Base-by-base conservation (phyloP, 2,797 vertebrate species). In the Syngnathus rostellatus region DNA sequence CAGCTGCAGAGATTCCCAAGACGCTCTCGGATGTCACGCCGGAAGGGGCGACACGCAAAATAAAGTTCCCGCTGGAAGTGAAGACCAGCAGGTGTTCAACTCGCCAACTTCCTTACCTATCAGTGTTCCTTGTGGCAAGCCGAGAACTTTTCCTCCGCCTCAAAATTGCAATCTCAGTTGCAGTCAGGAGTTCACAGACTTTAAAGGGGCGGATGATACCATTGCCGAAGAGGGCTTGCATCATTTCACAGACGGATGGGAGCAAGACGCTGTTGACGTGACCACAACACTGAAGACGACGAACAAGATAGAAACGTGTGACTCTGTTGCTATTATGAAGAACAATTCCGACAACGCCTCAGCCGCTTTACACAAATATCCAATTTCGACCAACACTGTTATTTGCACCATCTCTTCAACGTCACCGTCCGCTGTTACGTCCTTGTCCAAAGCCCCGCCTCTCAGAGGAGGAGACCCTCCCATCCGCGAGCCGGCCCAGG, bases 101-200 rank as follows among this genome's bases (percentile, higher is more conserved):
- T 72, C 25, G 53, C 48, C 63, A 53, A 50, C 69, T 62, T 75
- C 82, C 65, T 64, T 73, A 54, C 68, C 83, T 70, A 64, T 85
- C 70, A 71, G 77, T 73, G 87, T 83, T 81, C 78, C 72, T 19
- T 69, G 73, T 55, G 77, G 71, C 67, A 79, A 81, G 73, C 76
- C 81, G 14, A 81, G 85, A 68, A 79, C 76, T 55, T 75, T 70
- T n/a, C 54, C 64, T 59, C 73, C 71, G 23, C 55, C 63, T 60
- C 73, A 59, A 12, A 77, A 76, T 65, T 83, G 77, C 69, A 70
- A 75, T 2, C 81, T 90, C 73, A 87, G 85, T 19, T 54, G 81
- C 79, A 91, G 88, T 82, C 91, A 89, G 72, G 92, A 93, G 78
- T 99, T 98, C 75, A 97, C 94, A 0, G 96, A 99, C 82, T 99